A percentile compares a stretch with the other conserved stretches of the same genome.
Conservation (phyloP, 2,113 vertebrate genomes). For the Zingel zingel region DNA sequence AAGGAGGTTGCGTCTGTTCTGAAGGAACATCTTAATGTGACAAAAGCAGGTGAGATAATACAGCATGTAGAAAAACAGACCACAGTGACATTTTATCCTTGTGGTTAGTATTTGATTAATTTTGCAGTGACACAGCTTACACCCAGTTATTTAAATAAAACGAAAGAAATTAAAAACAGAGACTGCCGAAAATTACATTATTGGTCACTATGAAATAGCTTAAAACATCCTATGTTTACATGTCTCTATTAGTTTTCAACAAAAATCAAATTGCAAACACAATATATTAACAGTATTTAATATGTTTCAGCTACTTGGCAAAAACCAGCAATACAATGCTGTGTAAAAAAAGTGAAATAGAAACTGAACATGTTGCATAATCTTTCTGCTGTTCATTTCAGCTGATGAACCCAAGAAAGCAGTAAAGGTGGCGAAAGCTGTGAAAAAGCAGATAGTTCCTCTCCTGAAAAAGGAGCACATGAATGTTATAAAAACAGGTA, state of each 20-base stretch:
- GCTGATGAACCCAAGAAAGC: slow-evolving; percentile 40
- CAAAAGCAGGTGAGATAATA: slow-evolving; percentile 64
- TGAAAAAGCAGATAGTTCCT: slow-evolving; percentile 21
- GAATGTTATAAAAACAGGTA: slow-evolving; percentile 59
- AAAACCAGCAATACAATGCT: too few species aligned
- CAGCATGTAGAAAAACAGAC: not conserved
- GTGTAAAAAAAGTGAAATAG: too few species aligned
- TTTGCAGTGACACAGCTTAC: not conserved
- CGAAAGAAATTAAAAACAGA: too few species aligned
- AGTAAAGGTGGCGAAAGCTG: slow-evolving; percentile 21
- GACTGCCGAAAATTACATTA: too few species aligned
- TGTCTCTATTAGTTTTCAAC: too few species aligned
- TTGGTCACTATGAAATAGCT: too few species aligned
- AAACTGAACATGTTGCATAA: not conserved
- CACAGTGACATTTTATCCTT: not conserved
- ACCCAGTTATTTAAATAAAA: too few species aligned
- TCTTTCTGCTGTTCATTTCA: slow-evolving; percentile 18
- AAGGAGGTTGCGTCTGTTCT: slow-evolving; percentile 38
- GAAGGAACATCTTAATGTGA: slow-evolving; percentile 70
- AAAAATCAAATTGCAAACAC: too few species aligned
- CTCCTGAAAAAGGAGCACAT: slow-evolving; percentile 40
- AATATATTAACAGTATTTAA: too few species aligned
- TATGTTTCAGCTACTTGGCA: too few species aligned
- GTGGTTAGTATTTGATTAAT: not conserved
- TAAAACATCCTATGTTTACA: too few species aligned